A percentile compares a stretch with the other conserved stretches of the same genome.
phyloP scores from a whole-genome alignment of 2,113 vertebrate genomes.

The Echinops telfairi region DNA sequence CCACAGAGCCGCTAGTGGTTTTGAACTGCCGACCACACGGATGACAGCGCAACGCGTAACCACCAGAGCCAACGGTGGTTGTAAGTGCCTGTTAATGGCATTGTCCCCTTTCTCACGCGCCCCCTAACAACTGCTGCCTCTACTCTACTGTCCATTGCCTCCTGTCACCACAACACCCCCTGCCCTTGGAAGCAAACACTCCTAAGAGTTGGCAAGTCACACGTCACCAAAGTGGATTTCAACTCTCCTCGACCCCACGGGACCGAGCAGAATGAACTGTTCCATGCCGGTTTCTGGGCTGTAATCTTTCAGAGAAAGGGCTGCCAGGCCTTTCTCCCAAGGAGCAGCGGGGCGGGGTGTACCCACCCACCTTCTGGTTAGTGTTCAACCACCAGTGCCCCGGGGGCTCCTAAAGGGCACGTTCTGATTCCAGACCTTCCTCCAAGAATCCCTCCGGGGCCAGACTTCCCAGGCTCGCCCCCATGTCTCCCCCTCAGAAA shows the following conservation, averaged over 20 bases:
- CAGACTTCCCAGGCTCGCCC: too few species aligned
- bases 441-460: too few species aligned
- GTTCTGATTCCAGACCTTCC: not conserved
- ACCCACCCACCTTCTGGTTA: not conserved
- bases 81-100: too few species aligned
- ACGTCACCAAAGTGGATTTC: not conserved
- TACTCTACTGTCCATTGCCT: not conserved
- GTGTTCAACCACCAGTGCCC: not conserved
- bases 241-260: not conserved
- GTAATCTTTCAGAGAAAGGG: not conserved
- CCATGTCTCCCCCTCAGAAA: not conserved
- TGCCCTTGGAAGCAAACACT: not conserved
- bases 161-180: too few species aligned
- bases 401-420: not conserved
- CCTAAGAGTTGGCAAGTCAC: not conserved
- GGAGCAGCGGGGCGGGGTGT: not conserved
- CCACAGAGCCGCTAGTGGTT: too few species aligned
- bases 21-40: too few species aligned
- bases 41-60: too few species aligned
- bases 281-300: not conserved
- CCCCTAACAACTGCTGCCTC: not conserved
- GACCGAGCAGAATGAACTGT: not conserved
- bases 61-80: too few species aligned
- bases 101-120: too few species aligned
- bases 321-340: not conserved